These are phyloP conservation scores for Drosophila novamexicana DNA, from an alignment of 1,140 invertebrate genomes.

Conservation along the genomic window DNA sequence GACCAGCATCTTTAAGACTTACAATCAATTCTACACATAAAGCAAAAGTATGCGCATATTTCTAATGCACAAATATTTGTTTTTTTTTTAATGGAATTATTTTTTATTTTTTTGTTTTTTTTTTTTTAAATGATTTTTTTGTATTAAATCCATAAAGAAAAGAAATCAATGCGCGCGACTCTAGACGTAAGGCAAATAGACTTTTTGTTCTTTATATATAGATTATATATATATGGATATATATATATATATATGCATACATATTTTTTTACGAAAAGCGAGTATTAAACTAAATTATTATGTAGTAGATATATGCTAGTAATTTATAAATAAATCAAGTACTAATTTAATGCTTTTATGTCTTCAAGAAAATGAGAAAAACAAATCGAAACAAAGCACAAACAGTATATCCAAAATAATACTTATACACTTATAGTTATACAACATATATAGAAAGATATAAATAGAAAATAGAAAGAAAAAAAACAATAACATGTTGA, in stretches of 20 bases:
- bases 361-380: conserved; percentile 31
- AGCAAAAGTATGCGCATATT: conserved; percentile 37
- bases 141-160: neutral
- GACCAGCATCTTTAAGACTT: conserved; percentile 65
- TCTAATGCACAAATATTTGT: conserved; percentile 17
- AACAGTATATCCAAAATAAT: conserved; percentile 40
- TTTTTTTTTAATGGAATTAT: neutral
- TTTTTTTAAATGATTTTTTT: conserved; percentile 21
- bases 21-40: conserved; percentile 7
- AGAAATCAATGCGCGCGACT: conserved; percentile 32
- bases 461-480: conserved; percentile 10
- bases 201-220: conserved; percentile 51
- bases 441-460: conserved; percentile 32
- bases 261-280: conserved; percentile 30
- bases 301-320: conserved; percentile 29
- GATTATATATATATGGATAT: conserved; percentile 21
- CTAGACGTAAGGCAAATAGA: conserved; percentile 58
- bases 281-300: conserved; percentile 46
- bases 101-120: conserved; percentile 3
- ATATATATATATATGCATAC: conserved; percentile 34
- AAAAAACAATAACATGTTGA: conserved; percentile 9
- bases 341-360: conserved; percentile 36
- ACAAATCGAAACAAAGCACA: conserved; percentile 31
- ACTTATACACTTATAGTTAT: conserved; percentile 35
- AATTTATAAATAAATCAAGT: conserved; percentile 34